Evolutionary conservation across 1,140 invertebrate species (phyloP).

Genomic region (Orius laevigatus): DNA sequence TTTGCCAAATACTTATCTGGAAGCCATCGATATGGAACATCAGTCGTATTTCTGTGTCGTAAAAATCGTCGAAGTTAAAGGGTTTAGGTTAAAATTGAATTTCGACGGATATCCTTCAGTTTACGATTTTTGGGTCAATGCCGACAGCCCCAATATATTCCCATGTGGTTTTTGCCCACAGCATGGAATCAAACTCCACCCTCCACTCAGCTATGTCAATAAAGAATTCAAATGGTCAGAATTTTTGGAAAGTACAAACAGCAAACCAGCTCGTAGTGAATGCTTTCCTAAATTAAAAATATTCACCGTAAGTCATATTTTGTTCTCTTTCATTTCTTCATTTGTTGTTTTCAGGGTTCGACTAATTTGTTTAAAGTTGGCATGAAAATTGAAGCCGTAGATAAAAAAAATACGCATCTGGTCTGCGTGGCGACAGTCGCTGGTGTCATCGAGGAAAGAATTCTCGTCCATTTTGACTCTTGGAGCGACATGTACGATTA

Average conservation of each 20-base stretch:
- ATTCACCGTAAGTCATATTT: background rate
- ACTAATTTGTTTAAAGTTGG: conserved; percentile 63
- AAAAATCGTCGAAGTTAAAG: conserved; percentile 67
- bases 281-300: conserved; percentile 6
- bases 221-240: conserved; percentile 66
- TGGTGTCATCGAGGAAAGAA: conserved; percentile 65
- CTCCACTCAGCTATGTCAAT: conserved; percentile 48
- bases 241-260: conserved; percentile 63
- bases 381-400: conserved; percentile 91
- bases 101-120: conserved; percentile 83
- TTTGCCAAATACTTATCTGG: conserved; percentile 75
- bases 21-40: conserved; percentile 85
- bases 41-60: conserved; percentile 78
- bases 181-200: conserved; percentile 51
- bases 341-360: conserved; percentile 3
- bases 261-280: conserved; percentile 48
- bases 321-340: background rate
- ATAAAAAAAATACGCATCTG: conserved; percentile 68
- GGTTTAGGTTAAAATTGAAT: conserved; percentile 68
- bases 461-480: conserved; percentile 87
- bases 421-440: conserved; percentile 79
- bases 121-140: conserved; percentile 90
- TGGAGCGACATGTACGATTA: conserved; percentile 91
- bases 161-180: conserved; percentile 85
- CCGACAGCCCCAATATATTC: conserved; percentile 79